Evolutionary conservation across 2,888 invertebrate genomes (phyloP), one percentile per base, ranked within the genome.

Genomic region (Tenthredo notha): DNA sequence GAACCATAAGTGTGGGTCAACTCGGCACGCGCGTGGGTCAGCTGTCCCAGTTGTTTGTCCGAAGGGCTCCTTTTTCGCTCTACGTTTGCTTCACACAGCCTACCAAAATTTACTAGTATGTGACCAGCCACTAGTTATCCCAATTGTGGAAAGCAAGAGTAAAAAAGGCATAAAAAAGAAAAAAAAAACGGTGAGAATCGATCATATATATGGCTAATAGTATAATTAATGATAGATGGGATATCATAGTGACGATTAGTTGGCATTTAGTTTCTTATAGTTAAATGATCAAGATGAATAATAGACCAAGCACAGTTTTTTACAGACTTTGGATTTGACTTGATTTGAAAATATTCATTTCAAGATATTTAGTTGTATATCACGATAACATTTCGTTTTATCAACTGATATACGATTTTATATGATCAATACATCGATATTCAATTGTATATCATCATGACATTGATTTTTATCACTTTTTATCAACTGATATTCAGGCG

Each of bases 31-130:
- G 90, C 91, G 91, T 91, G 92, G 93, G 93, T 93, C 93, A 93
- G 93, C 93, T 93, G 93, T 92, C 80, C 37, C 92, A 90, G 92
- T 91, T 92, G 92, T 92, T 92, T 92, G 92, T 92, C 92, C 91
- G 83, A 83, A 83, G 67, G 83, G 83, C 43, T 25, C 83, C 43
- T 50, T 77, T 50, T 77, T 50, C 29, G 67, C 33, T 43, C 67
- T 9, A 40, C 83, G 21, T 70, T 29, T 9, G 21, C 67, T 67
- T 10, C 33, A 47, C 33, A 47, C 40, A 65, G 67, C 47, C 80
- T 40, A 21, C 37, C 12, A 25, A 80, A 80, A 61, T 61, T 21
- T 37, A 77, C 67, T 6, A 67, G 67, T 67, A 67, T 67, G 33
- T 67, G 67, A 10, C 54, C n/a, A 2, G 54, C 54, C 54, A n/a